Conservation (phyloP, 2,888 invertebrate genomes). For the Morpho achilles region DNA sequence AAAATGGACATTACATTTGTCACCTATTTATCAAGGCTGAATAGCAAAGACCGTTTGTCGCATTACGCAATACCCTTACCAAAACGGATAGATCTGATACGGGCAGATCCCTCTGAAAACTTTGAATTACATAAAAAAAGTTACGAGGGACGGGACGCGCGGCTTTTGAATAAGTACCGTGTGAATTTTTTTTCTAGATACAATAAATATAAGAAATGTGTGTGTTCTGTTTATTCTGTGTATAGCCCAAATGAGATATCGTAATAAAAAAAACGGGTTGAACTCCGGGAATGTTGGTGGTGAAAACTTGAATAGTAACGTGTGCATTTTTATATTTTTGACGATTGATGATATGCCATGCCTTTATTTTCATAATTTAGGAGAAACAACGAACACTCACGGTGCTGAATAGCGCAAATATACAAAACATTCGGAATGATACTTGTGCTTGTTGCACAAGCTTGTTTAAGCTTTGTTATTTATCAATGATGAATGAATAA, state of each 20-base stretch:
- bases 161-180: slow-evolving; percentile 21
- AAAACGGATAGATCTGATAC: slow-evolving; percentile 29
- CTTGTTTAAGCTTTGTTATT: too few species aligned
- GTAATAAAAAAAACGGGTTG: neutral
- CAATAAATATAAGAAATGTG: slow-evolving; percentile 6
- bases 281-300: neutral
- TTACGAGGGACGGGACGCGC: slow-evolving; percentile 25
- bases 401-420: too few species aligned
- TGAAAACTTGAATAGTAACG: neutral
- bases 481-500: too few species aligned
- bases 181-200: slow-evolving; percentile 16
- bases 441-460: too few species aligned
- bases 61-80: slow-evolving; percentile 18
- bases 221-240: slow-evolving; percentile 15
- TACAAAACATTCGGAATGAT: too few species aligned
- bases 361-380: too few species aligned
- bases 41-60: slow-evolving; percentile 21
- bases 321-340: neutral
- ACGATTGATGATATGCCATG: too few species aligned
- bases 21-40: slow-evolving; percentile 23
- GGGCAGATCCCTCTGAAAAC: slow-evolving; percentile 28
- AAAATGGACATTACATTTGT: slow-evolving; percentile 14
- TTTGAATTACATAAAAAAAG: slow-evolving; percentile 31
- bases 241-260: neutral
- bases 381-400: too few species aligned